Conservation (phyloP, 2,888 invertebrate genomes). For the Drosophila algonquin region DNA sequence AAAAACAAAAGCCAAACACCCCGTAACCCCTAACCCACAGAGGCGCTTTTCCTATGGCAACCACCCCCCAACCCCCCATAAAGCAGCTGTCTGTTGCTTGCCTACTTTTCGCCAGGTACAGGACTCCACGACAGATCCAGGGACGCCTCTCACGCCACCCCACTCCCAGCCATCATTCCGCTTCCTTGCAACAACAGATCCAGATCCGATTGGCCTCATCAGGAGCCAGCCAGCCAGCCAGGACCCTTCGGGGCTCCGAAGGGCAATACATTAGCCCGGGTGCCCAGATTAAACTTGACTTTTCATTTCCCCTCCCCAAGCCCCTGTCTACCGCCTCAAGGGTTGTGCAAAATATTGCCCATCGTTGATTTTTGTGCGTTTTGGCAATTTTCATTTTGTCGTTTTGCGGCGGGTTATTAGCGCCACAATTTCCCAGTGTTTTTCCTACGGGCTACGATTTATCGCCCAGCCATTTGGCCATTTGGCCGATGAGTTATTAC, state of each 20-base stretch:
- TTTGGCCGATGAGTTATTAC: slow-evolving; percentile 67
- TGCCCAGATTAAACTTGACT: slow-evolving; percentile 61
- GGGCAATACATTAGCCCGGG: slow-evolving; percentile 54
- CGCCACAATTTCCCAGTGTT: slow-evolving; percentile 45
- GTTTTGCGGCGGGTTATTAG: slow-evolving; percentile 53
- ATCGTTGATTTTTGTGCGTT: slow-evolving; percentile 41
- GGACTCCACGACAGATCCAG: not conserved
- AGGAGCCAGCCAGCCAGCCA: slow-evolving; percentile 29
- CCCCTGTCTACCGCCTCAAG: not conserved
- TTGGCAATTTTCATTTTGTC: slow-evolving; percentile 47
- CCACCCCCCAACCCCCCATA: slow-evolving; percentile 19
- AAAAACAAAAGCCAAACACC: slow-evolving; percentile 61
- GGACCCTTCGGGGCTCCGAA: slow-evolving; percentile 33
- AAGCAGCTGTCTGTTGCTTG: slow-evolving; percentile 73
- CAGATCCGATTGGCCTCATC: slow-evolving; percentile 77
- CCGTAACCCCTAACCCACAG: not conserved
- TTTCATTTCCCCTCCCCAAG: slow-evolving; percentile 28
- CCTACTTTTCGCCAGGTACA: slow-evolving; percentile 50
- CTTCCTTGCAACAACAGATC: not conserved
- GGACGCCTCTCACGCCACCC: not conserved
- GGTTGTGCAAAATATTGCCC: slow-evolving; percentile 47
- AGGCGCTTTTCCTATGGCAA: not conserved
- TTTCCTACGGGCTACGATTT: slow-evolving; percentile 30
- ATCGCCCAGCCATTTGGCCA: slow-evolving; percentile 42
- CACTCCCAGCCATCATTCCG: slow-evolving; percentile 7